phyloP scores from a whole-genome alignment of 2,888 invertebrate species.

The Thymelicus lineola region DNA sequence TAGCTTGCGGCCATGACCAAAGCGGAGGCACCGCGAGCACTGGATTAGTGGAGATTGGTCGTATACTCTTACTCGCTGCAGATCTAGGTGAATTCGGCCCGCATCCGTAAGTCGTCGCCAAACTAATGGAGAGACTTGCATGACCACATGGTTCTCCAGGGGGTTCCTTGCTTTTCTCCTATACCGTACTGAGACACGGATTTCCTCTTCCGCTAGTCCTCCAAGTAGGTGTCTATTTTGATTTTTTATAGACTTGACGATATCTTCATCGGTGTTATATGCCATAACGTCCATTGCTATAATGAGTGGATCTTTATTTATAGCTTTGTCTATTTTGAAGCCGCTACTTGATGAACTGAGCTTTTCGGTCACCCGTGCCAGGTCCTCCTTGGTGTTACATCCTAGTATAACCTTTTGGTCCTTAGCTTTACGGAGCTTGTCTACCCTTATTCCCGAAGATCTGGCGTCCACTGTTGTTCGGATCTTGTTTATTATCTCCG shows the following conservation, averaged over 20 bases:
- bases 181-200: conserved; percentile 7
- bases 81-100: conserved; percentile 11
- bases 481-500: too few relatives aligned
- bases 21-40: conserved; percentile 16
- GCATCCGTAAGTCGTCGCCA: too few relatives aligned
- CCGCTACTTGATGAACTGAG: background rate
- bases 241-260: conserved; percentile 6
- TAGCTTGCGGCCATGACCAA: background rate
- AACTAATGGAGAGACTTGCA: too few relatives aligned
- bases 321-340: too few relatives aligned
- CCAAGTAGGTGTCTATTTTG: conserved; percentile 29
- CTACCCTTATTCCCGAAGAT: background rate
- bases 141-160: background rate
- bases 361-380: background rate
- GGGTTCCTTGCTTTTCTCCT: conserved; percentile 27
- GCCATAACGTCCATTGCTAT: conserved; percentile 22
- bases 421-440: conserved; percentile 27
- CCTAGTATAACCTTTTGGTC: conserved; percentile 40
- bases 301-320: conserved; percentile 31
- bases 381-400: conserved; percentile 27
- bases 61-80: conserved; percentile 15
- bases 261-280: conserved; percentile 22
- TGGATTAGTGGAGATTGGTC: conserved; percentile 34
- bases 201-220: conserved; percentile 12
- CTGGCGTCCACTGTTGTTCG: background rate